Base-by-base conservation (phyloP, 2,113 vertebrate genomes). In the Falco punctatus region DNA sequence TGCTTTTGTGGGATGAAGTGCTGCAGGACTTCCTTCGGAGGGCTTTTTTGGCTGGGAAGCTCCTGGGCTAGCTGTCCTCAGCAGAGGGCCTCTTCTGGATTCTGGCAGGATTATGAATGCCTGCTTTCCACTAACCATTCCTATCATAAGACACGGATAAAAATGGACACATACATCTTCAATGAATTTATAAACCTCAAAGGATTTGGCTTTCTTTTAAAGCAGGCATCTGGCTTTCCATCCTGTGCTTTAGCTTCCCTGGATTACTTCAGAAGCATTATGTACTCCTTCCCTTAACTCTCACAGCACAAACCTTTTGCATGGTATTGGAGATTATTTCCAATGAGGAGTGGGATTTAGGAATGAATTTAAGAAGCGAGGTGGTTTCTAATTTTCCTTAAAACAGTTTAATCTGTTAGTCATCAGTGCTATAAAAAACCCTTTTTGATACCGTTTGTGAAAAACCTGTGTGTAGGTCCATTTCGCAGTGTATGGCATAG, bases 161-260 rank as follows among this genome's bases (percentile, higher is more conserved):
- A 95, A 93, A 81, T 21, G 82, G 42, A 35, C 59, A 92, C 55
- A 33, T 92, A 42, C 13, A 30, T 86, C 67, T 80, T 94, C 59
- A 90, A 49, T 80, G 48, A 59, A 66, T 84, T 96, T 93, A 64
- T 52, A 95, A 93, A 86, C 57, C 49, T 83, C 77, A 84, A 75
- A 94, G 72, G 83, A 64, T 88, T 90, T 2, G 2, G 48, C 35
- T 92, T 88, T 79, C 48, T 88, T 83, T 93, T 81, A 86, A 81
- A 86, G 67, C 51, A 58, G 67, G 51, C 64, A 58, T 86, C 86
- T 95, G 81, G 44, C 57, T 92, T 91, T 95, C 44, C n/a, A 11
- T 84, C 69, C 79, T 0, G 0, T 57, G 46, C n/a, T 88, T 96
- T n/a, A 20, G 46, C 62, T 93, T 95, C 15, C 15, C 46, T 61